These are phyloP conservation scores for Brachyopa scutellaris DNA, from an alignment of 2,888 invertebrate genomes.

Conservation along the genomic window DNA sequence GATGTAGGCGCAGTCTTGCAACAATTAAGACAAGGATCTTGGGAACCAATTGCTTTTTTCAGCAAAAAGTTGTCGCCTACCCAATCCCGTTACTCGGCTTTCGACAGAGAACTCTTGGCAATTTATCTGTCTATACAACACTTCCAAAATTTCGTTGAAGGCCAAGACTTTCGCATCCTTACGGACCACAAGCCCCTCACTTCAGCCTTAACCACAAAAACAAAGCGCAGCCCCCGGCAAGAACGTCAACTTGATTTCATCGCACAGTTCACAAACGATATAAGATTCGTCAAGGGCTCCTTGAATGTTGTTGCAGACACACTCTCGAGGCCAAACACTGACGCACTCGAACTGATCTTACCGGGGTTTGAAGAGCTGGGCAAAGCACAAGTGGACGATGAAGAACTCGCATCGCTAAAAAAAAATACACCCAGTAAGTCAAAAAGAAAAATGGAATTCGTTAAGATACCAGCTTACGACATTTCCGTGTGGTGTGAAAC, in stretches of 20 bases:
- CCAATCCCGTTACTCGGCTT: constrained; percentile 15
- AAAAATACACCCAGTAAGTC: background rate
- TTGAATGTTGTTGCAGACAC: constrained; percentile 11
- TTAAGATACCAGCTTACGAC: constrained; percentile 18
- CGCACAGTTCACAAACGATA: constrained; percentile 37
- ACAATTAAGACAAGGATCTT: background rate
- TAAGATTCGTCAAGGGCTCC: constrained; percentile 12
- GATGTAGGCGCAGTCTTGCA: constrained; percentile 16
- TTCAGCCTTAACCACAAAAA: constrained; percentile 75
- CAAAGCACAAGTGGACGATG: constrained; percentile 1
- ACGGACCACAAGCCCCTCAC: constrained; percentile 77
- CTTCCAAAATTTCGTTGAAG: constrained; percentile 76
- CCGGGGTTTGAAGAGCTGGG: constrained; percentile 3
- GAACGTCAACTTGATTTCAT: constrained; percentile 76
- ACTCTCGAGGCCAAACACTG: constrained; percentile 20
- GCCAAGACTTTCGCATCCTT: constrained; percentile 68
- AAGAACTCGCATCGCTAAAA: background rate
- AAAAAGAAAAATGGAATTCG: background rate
- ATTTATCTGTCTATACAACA: background rate
- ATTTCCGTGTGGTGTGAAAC: constrained; percentile 27
- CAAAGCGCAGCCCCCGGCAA: constrained; percentile 77
- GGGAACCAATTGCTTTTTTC: constrained; percentile 31
- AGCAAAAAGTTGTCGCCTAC: constrained; percentile 23
- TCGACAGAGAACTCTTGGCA: constrained; percentile 23
- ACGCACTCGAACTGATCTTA: background rate